Conservation (phyloP, 2,888 invertebrate species). For the Lithophane socia region DNA sequence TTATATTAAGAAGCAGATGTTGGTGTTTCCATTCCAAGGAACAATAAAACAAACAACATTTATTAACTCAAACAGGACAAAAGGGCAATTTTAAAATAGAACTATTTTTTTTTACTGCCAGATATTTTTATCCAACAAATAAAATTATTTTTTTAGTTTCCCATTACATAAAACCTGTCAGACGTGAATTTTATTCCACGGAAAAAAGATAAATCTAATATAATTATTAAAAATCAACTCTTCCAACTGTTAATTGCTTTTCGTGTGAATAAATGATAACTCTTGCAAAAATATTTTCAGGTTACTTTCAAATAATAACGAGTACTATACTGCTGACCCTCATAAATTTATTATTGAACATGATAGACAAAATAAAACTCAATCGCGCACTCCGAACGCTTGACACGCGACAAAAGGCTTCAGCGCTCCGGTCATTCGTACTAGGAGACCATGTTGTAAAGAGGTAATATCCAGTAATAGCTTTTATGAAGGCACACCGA, state of each 20-base stretch:
- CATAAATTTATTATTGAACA: neutral
- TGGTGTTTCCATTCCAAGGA: neutral
- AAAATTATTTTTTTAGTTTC: too few relatives aligned
- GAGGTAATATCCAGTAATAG: neutral
- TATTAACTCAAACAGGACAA: too few relatives aligned
- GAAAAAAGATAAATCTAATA: neutral
- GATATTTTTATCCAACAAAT: too few relatives aligned
- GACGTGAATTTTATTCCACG: too few relatives aligned
- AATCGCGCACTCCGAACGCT: neutral
- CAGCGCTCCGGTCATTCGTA: slow-evolving; percentile 15
- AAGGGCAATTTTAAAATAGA: too few relatives aligned
- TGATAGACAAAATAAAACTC: neutral
- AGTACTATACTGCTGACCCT: neutral
- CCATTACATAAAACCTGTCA: neutral
- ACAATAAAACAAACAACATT: neutral
- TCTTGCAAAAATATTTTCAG: neutral
- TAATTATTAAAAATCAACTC: neutral
- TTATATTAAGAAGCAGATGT: too few relatives aligned
- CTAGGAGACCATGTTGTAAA: slow-evolving; percentile 13
- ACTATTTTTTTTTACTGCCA: too few relatives aligned
- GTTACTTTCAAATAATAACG: neutral
- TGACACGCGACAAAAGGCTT: slow-evolving; percentile 13
- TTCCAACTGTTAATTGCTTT: too few relatives aligned
- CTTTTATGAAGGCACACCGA: neutral
- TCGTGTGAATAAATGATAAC: too few relatives aligned